Percentiles rank a stretch among this genome's conserved stretches.
These are phyloP conservation scores for Myotis davidii DNA, from an alignment of 2,113 vertebrate genomes.

Conservation along the genomic window DNA sequence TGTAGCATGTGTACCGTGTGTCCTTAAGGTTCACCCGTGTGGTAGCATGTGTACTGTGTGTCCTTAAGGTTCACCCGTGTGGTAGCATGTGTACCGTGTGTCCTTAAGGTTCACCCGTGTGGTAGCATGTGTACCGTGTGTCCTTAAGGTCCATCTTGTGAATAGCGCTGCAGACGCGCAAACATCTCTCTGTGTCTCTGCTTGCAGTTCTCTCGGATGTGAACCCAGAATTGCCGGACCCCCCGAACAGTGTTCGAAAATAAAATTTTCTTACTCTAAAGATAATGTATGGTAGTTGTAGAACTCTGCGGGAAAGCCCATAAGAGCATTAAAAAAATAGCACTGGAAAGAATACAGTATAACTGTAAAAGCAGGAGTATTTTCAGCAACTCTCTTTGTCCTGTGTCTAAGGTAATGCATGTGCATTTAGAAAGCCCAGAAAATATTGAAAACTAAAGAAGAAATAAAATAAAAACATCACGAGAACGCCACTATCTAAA, in stretches of 20 bases:
- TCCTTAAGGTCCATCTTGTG: too few species aligned
- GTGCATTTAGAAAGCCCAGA: not conserved
- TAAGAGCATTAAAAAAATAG: constrained; percentile 9
- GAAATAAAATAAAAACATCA: not conserved
- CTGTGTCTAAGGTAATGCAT: not conserved
- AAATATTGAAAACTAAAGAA: constrained; percentile 13
- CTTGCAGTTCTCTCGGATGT: not conserved
- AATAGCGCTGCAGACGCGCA: not conserved
- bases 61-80: too few species aligned
- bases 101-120: too few species aligned
- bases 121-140: too few species aligned
- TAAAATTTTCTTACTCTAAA: constrained; percentile 34
- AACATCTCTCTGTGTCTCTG: not conserved
- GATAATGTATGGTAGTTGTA: not conserved
- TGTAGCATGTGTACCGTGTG: too few species aligned
- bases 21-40: not conserved
- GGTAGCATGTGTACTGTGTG: not conserved
- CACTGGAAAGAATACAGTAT: not conserved
- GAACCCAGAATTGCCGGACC: not conserved
- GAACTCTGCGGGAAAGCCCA: constrained; percentile 23
- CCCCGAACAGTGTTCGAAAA: not conserved
- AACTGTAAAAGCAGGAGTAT: constrained; percentile 24
- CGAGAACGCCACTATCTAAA: not conserved
- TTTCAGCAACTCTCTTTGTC: constrained; percentile 20
- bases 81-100: too few species aligned